phyloP scores from a whole-genome alignment of 2,113 vertebrate genomes.

The Zapus hudsonius region DNA sequence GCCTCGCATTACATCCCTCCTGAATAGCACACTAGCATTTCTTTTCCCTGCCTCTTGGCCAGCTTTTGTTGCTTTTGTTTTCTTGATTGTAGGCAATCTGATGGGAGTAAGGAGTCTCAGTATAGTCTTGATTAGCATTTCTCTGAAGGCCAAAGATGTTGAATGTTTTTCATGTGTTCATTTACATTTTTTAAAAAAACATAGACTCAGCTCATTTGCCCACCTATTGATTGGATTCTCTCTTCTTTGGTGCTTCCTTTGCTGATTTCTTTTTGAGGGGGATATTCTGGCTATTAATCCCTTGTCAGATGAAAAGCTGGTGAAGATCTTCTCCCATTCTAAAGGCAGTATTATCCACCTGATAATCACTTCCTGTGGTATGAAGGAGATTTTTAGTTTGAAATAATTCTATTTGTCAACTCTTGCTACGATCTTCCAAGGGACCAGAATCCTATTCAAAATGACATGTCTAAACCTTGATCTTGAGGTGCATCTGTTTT shows the following conservation, averaged over 20 bases:
- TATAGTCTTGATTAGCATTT: not conserved
- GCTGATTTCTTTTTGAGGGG: not conserved
- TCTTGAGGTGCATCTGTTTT: not conserved
- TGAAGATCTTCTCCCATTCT: not conserved
- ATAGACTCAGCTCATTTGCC: not conserved
- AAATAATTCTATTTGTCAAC: not conserved
- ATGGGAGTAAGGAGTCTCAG: not conserved
- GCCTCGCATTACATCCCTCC: not conserved
- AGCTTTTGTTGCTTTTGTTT: not conserved
- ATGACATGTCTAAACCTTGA: not conserved
- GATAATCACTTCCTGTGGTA: not conserved
- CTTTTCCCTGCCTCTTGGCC: not conserved
- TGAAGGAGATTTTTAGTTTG: not conserved
- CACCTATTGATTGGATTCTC: not conserved
- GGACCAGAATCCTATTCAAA: not conserved
- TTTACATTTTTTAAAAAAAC: not conserved
- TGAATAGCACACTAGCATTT: no score
- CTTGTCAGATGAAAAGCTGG: not conserved
- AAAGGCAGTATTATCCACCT: not conserved
- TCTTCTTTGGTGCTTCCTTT: not conserved
- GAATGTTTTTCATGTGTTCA: not conserved
- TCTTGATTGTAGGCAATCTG: not conserved
- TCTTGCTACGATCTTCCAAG: not conserved
- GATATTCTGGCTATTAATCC: not conserved
- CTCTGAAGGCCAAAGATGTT: not conserved